Evolutionary conservation across 1,140 invertebrate genomes (phyloP), one percentile per base, ranked within the genome.

Genomic region (Papilio helenus): DNA sequence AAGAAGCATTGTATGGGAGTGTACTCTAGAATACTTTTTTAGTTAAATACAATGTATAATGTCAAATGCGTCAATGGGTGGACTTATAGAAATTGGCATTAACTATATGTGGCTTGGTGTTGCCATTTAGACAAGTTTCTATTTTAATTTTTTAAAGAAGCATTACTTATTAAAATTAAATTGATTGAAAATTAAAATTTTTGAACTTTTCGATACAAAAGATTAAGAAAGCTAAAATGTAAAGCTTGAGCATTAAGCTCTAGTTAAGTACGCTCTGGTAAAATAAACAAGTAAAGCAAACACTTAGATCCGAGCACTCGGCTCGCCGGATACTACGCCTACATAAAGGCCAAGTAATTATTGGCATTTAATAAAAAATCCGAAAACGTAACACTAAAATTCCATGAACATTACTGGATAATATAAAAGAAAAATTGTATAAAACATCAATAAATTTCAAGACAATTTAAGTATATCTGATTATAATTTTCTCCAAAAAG

Each of bases 241-340:
- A 29, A 68, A 68, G 61, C 12, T 29, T 26, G 4, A 16, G 10
- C 12, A 18, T 14, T 68, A 68, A 68, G 26, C 61, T 68, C 14
- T 34, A 68, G 14, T 34, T 68, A 29, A 68, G 26, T 68, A 68
- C 12, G 26, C 16, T 65, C 26, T 29, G 61, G 12, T 68, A 68
- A 68, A 68, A 68, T 29, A 68, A 68, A 29, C 26, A 16, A 68
- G 10, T 68, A 68, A 65, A 23, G 10, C 23, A 65, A 29, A 68
- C 26, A 34, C 14, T 68, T 68, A 68, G 4, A 34, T 68, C 61
- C 61, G 61, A 29, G 61, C 61, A 34, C 26, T 68, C 26, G 5
- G 26, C 26, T 14, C 26, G 26, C 61, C 26, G 26, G 61, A 12
- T 29, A 34, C 26, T 23, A 34, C 14, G 23, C 26, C 14, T 68